These are phyloP conservation scores for Sesia apiformis DNA, from an alignment of 2,888 invertebrate species.

Conservation along the genomic window DNA sequence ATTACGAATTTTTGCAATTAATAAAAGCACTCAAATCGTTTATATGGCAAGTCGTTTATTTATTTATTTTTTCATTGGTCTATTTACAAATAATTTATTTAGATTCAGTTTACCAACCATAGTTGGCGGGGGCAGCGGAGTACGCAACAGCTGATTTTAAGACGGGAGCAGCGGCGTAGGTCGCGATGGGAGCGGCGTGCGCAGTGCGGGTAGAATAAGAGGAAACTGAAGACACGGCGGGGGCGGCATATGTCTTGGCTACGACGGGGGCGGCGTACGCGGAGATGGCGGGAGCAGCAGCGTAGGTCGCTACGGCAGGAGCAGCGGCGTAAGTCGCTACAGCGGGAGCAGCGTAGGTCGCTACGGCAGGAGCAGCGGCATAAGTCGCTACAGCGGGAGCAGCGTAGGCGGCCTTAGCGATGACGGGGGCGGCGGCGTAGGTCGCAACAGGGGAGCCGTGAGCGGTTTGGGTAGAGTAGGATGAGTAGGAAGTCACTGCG, in stretches of 20 bases:
- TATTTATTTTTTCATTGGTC: conserved; percentile 23
- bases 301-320: conserved; percentile 12
- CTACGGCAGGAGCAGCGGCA: conserved; percentile 14
- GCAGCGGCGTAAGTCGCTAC: conserved; percentile 13
- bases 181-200: conserved; percentile 23
- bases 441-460: conserved; percentile 21
- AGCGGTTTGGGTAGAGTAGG: conserved; percentile 31
- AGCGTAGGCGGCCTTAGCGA: conserved; percentile 35
- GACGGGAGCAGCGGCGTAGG: conserved; percentile 43
- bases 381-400: conserved; percentile 23
- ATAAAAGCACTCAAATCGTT: not conserved
- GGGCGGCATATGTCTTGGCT: conserved; percentile 19
- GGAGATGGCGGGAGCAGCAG: conserved; percentile 4
- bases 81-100: conserved; percentile 33
- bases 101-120: conserved; percentile 75
- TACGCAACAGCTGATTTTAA: conserved; percentile 62
- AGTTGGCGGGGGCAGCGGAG: conserved; percentile 76
- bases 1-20: not conserved
- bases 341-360: conserved; percentile 26
- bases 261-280: conserved; percentile 15
- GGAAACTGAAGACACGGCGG: conserved; percentile 21
- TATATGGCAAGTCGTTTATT: conserved; percentile 32
- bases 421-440: conserved; percentile 28
- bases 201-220: conserved; percentile 30
- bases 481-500: conserved; percentile 35